Evolutionary conservation across 2,888 invertebrate genomes (phyloP).

Genomic region (Andricus quercusramuli): DNA sequence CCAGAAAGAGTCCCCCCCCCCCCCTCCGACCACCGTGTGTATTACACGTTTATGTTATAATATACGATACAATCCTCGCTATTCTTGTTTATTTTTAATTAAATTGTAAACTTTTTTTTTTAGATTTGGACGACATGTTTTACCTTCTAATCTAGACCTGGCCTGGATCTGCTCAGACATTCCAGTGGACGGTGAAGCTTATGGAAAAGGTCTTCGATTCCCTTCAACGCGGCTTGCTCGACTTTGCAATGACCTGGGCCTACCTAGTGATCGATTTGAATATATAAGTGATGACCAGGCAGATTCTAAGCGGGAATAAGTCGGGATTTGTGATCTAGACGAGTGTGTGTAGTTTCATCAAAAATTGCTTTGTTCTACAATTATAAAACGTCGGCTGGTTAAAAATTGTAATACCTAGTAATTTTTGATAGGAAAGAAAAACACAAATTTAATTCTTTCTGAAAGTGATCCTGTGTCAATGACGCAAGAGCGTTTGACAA

Average conservation of each 20-base stretch:
- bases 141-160: slow-evolving; percentile 59
- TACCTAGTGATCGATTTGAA: slow-evolving; percentile 49
- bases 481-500: slow-evolving; percentile 8
- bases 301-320: slow-evolving; percentile 56
- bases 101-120: not conserved
- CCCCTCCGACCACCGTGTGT: too few relatives aligned
- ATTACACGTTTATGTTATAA: too few relatives aligned
- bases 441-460: not conserved
- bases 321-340: slow-evolving; percentile 16
- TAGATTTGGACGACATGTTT: slow-evolving; percentile 59
- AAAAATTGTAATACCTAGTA: slow-evolving; percentile 16
- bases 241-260: slow-evolving; percentile 59
- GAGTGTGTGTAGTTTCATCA: slow-evolving; percentile 21
- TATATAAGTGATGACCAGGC: slow-evolving; percentile 50
- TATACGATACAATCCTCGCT: too few relatives aligned
- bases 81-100: too few relatives aligned
- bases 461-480: slow-evolving; percentile 23
- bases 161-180: slow-evolving; percentile 60
- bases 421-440: not conserved
- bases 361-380: slow-evolving; percentile 20
- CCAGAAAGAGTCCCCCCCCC: too few relatives aligned
- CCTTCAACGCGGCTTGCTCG: slow-evolving; percentile 59
- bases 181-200: slow-evolving; percentile 49
- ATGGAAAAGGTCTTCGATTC: slow-evolving; percentile 51
- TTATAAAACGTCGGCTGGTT: slow-evolving; percentile 1